Evolutionary conservation across 2,113 vertebrate genomes (phyloP).

Genomic region (Ahaetulla prasina): DNA sequence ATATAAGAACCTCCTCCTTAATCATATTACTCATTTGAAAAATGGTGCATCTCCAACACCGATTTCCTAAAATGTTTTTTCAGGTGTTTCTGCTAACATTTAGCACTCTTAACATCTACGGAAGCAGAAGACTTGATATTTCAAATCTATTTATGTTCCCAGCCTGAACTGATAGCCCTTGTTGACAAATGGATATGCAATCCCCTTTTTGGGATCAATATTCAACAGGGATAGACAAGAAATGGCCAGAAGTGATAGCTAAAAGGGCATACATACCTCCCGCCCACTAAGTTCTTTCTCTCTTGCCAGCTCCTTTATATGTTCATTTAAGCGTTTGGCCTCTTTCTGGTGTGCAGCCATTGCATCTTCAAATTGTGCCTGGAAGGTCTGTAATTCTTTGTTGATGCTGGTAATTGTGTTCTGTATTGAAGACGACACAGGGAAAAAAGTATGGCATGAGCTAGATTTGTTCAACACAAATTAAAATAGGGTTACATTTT

Average conservation of each 20-base stretch:
- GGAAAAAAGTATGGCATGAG: background rate
- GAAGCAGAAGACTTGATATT: background rate
- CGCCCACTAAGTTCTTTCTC: conserved; percentile 17
- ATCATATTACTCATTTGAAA: background rate
- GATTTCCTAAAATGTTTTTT: background rate
- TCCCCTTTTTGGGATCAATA: background rate
- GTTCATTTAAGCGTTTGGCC: conserved; percentile 56
- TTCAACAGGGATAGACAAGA: background rate
- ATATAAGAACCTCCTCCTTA: background rate
- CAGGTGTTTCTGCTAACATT: background rate
- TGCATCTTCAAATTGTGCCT: conserved; percentile 68
- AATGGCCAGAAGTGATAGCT: background rate
- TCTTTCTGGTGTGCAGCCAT: conserved; percentile 59
- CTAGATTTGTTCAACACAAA: background rate
- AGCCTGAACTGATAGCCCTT: background rate
- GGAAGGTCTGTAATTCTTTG: conserved; percentile 63
- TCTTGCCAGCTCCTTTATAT: conserved; percentile 60
- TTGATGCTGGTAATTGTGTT: conserved; percentile 42
- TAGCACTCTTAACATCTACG: background rate
- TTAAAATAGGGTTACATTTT: background rate
- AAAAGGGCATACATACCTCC: conserved; percentile 27
- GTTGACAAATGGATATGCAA: background rate
- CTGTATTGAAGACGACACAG: conserved; percentile 39
- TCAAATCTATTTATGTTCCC: background rate
- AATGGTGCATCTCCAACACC: background rate